A percentile compares a stretch with the other conserved stretches of the same genome.
These are phyloP conservation scores for Ichneumon xanthorius DNA, from an alignment of 2,888 invertebrate genomes.

Conservation along the genomic window DNA sequence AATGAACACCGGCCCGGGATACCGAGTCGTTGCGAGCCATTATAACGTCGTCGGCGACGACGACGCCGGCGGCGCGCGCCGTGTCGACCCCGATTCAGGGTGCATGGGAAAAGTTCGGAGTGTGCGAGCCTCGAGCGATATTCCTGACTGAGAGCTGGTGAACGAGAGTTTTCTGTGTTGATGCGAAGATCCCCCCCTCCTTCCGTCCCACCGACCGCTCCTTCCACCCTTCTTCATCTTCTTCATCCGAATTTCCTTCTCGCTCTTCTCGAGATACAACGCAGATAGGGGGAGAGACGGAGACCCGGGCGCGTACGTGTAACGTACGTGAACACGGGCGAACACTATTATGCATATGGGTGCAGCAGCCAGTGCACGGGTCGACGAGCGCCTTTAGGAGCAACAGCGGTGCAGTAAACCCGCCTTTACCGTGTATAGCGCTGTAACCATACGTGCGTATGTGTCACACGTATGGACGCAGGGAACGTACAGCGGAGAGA, in stretches of 20 bases:
- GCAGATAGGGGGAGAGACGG: background rate
- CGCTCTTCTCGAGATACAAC: slow-evolving; percentile 31
- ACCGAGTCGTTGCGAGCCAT: slow-evolving; percentile 1
- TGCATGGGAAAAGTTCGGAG: slow-evolving; percentile 68
- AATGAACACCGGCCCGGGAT: slow-evolving; percentile 67
- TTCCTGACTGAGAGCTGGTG: slow-evolving; percentile 20
- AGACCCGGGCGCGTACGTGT: slow-evolving; percentile 37
- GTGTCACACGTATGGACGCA: background rate
- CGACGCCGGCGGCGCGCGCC: slow-evolving; percentile 59
- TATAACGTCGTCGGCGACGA: slow-evolving; percentile 36
- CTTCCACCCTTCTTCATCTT: background rate
- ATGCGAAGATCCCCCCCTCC: background rate
- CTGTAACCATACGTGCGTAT: background rate
- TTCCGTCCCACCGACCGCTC: background rate
- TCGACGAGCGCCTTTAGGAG: slow-evolving; percentile 51
- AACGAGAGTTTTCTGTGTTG: slow-evolving; percentile 40
- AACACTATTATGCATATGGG: slow-evolving; percentile 65
- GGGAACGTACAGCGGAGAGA: slow-evolving; percentile 14
- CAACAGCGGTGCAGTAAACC: slow-evolving; percentile 50
- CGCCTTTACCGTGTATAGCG: slow-evolving; percentile 6
- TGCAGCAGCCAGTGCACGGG: slow-evolving; percentile 53
- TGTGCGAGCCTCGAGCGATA: slow-evolving; percentile 67
- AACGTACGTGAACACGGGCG: slow-evolving; percentile 45
- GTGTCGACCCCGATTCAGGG: slow-evolving; percentile 70
- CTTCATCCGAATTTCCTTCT: background rate